Evolutionary conservation across 2,113 vertebrate species (phyloP), one percentile per base, ranked within the genome.

Genomic region (Casuarius casuarius): DNA sequence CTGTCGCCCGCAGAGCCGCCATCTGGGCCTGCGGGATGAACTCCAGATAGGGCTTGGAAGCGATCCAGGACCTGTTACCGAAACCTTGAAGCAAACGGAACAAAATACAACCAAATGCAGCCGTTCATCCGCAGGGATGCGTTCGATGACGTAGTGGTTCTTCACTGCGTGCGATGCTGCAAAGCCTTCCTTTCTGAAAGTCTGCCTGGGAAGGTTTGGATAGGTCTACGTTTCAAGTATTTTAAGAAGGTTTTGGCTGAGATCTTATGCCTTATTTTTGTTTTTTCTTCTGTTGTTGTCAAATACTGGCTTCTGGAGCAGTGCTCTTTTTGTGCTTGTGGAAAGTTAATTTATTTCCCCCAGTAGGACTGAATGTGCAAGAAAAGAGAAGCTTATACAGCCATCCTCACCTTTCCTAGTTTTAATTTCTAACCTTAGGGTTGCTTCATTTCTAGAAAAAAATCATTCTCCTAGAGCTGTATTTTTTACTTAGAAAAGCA

Each of bases 311-410:
- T 71, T 81, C 70, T 82, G 73, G 10, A 94, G 62, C 17, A 40
- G 2, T 51, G 48, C 1, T 12, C 56, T 62, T 76, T 75, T 83
- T 87, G 58, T 52, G 35, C 28, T 67, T 86, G 28, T 81, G 81
- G 58, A 87, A 12, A 87, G 22, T 52, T 81, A 46, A 90, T 90
- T 91, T n/a, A 52, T 95, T 97, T 74, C 86, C 92, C 84, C 71
- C 26, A 56, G 65, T 40, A 82, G 58, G 28, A 67, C 61, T 88
- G 83, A 93, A 56, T 1, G 2, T 81, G 70, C 59, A 87, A 67
- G 83, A 67, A 33, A 46, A 73, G 87, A 92, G 31, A 4, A 66
- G 7, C 21, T 70, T 62, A 21, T 25, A 9, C 40, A 48, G 15
- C 61, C 48, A 29, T 17, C 7, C 12, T 84, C 72, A 38, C 51